phyloP scores from a whole-genome alignment of 2,797 vertebrate species.

The Sebastes dallii region DNA sequence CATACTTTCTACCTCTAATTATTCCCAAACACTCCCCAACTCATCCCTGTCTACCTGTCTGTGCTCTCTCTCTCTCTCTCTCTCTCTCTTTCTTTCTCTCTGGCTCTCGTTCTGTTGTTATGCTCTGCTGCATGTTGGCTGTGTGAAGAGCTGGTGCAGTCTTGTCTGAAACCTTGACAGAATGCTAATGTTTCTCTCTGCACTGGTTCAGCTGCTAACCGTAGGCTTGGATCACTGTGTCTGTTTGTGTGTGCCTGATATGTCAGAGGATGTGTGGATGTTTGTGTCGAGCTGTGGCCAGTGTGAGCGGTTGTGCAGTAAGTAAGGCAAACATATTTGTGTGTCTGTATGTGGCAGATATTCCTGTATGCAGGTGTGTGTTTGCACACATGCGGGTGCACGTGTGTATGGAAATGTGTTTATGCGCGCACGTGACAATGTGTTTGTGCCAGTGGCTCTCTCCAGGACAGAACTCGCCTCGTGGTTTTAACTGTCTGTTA shows the following conservation, averaged over 20 bases:
- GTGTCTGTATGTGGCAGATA: background rate
- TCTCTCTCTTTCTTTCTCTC: conserved; percentile 9
- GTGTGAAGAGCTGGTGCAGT: conserved; percentile 73
- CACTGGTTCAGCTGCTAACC: conserved; percentile 54
- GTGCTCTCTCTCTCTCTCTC: conserved; percentile 9
- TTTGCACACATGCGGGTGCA: background rate
- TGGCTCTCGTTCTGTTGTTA: conserved; percentile 58
- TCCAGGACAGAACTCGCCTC: conserved; percentile 10
- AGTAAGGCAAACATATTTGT: background rate
- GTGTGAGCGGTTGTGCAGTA: background rate
- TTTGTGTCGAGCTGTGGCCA: background rate
- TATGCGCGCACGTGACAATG: background rate
- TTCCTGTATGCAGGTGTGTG: background rate
- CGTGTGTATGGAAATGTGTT: conserved; percentile 9
- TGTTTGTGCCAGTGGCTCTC: conserved; percentile 16
- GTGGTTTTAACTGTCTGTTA: conserved; percentile 25
- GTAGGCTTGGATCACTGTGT: conserved; percentile 4
- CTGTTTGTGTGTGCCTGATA: background rate
- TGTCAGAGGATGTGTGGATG: background rate
- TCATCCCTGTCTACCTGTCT: conserved; percentile 55
- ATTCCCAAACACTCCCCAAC: conserved; percentile 27
- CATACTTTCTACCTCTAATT: conserved; percentile 31
- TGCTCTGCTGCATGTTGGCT: conserved; percentile 77
- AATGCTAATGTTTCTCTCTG: conserved; percentile 75
- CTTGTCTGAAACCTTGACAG: conserved; percentile 74